These are phyloP conservation scores for Tamias sibiricus DNA, from an alignment of 2,113 vertebrate species.

Conservation along the genomic window DNA sequence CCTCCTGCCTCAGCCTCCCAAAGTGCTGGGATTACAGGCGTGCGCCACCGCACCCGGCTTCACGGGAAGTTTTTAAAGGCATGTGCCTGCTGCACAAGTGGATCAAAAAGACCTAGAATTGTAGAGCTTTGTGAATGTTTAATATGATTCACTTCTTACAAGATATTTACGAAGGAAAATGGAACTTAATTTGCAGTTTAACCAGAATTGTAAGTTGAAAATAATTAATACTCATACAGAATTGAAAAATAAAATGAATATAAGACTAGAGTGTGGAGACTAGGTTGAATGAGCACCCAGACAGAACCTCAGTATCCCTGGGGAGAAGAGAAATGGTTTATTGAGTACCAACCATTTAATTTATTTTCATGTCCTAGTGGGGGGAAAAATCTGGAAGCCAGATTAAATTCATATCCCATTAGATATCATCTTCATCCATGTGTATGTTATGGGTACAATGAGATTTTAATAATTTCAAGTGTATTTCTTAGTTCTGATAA, in stretches of 20 bases:
- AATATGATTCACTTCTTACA: neutral
- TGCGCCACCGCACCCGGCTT: too few species aligned
- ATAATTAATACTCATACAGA: neutral
- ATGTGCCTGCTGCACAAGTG: neutral
- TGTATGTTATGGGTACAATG: neutral
- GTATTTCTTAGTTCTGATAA: constrained; percentile 15
- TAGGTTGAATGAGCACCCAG: neutral
- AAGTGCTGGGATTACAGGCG: too few species aligned
- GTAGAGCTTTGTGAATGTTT: neutral
- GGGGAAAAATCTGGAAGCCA: neutral
- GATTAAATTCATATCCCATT: neutral
- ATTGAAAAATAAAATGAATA: neutral
- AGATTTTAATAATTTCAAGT: neutral
- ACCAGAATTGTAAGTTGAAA: neutral
- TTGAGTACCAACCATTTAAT: neutral
- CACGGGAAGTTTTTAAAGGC: neutral
- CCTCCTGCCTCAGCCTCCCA: too few species aligned
- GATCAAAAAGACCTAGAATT: neutral
- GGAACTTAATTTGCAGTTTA: neutral
- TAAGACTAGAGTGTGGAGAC: neutral
- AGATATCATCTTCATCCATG: neutral
- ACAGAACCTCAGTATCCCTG: neutral
- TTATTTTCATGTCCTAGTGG: neutral
- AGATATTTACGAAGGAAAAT: neutral
- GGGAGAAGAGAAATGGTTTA: neutral